Evolutionary conservation across 2,888 invertebrate genomes (phyloP), one percentile per base, ranked within the genome.

Genomic region (Drosophila melanosoma): DNA sequence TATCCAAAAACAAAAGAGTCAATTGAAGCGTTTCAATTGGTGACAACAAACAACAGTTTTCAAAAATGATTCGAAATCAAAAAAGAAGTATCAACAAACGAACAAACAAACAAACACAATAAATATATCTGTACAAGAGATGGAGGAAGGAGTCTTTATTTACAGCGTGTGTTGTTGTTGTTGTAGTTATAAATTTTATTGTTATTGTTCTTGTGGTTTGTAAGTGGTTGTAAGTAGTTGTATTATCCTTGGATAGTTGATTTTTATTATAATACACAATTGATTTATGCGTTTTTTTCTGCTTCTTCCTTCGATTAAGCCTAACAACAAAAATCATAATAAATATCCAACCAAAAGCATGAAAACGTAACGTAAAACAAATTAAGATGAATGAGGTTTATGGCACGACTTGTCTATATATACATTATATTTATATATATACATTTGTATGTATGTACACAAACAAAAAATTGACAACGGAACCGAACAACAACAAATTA

Each of bases 321-420:
- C 54, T 54, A 54, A 54, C 61, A 74, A 67, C 63, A 63, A 73
- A 74, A 71, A 74, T 49, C 58, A 74, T 69, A 73, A 75, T 75
- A 80, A 90, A 80, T 71, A 65, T 64, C 58, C 74, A 60, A 68
- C 56, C 76, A 58, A 74, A 40, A 70, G 61, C 67, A 60, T 38
- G 56, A 59, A 56, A 65, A 71, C 69, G 52, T 73, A 79, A 72
- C 53, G 74, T 68, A 81, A 76, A 84, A 82, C 75, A 87, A 87
- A 89, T 89, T 79, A 89, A 87, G 79, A 84, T 74, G 76, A 87
- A 87, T 89, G 76, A 60, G 89, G 84, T 87, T 87, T 84, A 89
- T 79, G 83, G 75, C 82, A 82, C 85, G 74, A 78, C 61, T 63
- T 60, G 62, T 64, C 56, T 76, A 66, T 67, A 75, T 63, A 65